phyloP scores from a whole-genome alignment of 1,140 invertebrate genomes.

The Mycetomoellerius zeteki region DNA sequence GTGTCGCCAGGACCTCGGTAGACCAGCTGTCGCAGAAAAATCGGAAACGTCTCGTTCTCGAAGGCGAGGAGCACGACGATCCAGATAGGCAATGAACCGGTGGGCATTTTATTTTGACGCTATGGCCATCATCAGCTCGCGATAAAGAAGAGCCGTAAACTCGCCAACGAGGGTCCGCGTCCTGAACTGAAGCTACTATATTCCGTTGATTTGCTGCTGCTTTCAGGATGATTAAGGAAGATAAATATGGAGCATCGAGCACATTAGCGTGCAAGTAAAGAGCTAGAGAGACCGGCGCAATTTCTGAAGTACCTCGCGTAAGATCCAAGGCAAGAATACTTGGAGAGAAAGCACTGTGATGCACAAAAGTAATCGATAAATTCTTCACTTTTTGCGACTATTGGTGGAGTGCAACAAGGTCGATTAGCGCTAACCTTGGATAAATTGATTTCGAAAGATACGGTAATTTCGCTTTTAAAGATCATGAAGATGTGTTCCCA shows the following conservation, averaged over 20 bases:
- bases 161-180: background rate
- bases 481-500: slow-evolving; percentile 25
- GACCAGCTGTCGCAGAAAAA: slow-evolving; percentile 44
- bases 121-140: slow-evolving; percentile 28
- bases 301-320: slow-evolving; percentile 40
- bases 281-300: background rate
- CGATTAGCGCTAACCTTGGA: slow-evolving; percentile 38
- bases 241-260: slow-evolving; percentile 45
- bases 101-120: slow-evolving; percentile 40
- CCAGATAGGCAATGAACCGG: slow-evolving; percentile 40
- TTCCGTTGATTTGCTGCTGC: slow-evolving; percentile 30
- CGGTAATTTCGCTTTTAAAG: background rate
- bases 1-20: slow-evolving; percentile 27
- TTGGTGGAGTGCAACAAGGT: slow-evolving; percentile 6
- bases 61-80: slow-evolving; percentile 45
- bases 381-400: slow-evolving; percentile 5
- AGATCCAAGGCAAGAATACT: slow-evolving; percentile 32
- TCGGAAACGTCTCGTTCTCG: slow-evolving; percentile 53
- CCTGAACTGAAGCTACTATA: background rate
- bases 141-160: slow-evolving; percentile 44
- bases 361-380: slow-evolving; percentile 42
- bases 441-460: slow-evolving; percentile 31
- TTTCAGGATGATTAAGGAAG: slow-evolving; percentile 51
- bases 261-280: slow-evolving; percentile 21
- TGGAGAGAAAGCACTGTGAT: slow-evolving; percentile 9